Evolutionary conservation across 2,888 invertebrate species (phyloP), one percentile per base, ranked within the genome.

Genomic region (Leptura quadrifasciata): DNA sequence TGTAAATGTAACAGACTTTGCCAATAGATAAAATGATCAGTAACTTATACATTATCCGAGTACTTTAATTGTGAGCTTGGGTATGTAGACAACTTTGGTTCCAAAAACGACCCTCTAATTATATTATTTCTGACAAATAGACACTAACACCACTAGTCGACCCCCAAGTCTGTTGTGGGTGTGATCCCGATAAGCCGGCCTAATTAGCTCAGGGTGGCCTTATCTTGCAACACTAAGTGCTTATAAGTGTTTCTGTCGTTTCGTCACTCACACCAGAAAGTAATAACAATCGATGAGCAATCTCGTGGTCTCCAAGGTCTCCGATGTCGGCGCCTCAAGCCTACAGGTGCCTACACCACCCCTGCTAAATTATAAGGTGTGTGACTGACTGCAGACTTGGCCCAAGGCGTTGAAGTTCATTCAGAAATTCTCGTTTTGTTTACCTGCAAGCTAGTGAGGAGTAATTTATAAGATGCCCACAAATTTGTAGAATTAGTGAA

Each of bases 401-500:
- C 79, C 77, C n/a, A 58, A 67, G 77, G 79, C 79, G 74, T 76
- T 74, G 60, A 76, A 79, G 79, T 82, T 82, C 82, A 82, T 82
- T 82, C 82, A 82, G 75, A 79, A 81, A 76, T 69, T 67, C 68
- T 72, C 77, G 73, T 74, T 78, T 79, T 76, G 76, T 82, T 79
- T 81, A 80, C 80, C 82, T 81, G 82, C 68, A 67, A 61, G 78
- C 75, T 64, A 69, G 71, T 57, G 18, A 68, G 64, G 75, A 73
- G 74, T 81, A 81, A 81, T 82, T 81, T 80, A 79, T 81, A 80
- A 73, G 79, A 77, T 79, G 78, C 77, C 78, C 75, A 79, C 78
- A 80, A 82, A 82, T 82, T 81, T 80, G 81, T 79, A 75, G 79
- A 82, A 79, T 82, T 81, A 79, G 80, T 79, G 71, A 75, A 80